phyloP scores from a whole-genome alignment of 2,888 invertebrate species.

The Petrolisthes manimaculis region DNA sequence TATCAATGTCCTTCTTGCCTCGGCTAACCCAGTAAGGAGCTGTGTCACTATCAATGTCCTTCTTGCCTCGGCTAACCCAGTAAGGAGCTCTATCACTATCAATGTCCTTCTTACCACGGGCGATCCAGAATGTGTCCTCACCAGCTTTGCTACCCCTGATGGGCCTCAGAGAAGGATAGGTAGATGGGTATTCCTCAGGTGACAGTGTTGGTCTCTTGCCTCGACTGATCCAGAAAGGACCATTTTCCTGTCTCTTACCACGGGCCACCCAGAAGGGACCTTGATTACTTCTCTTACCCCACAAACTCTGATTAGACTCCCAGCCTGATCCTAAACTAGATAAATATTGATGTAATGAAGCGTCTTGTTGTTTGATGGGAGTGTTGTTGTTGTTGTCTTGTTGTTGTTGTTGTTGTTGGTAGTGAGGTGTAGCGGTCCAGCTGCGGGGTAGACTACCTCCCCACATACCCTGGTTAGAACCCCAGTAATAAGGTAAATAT shows the following conservation, averaged over 20 bases:
- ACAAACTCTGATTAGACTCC: conserved; percentile 46
- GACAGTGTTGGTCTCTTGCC: conserved; percentile 26
- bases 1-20: conserved; percentile 24
- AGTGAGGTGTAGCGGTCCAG: not conserved
- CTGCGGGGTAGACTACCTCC: not conserved
- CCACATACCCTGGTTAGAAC: conserved; percentile 42
- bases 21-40: conserved; percentile 37
- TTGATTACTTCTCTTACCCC: conserved; percentile 41
- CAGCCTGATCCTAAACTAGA: conserved; percentile 14
- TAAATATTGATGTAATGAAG: not conserved
- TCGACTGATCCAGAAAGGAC: conserved; percentile 49
- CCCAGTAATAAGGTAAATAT: conserved; percentile 45
- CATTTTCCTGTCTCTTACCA: conserved; percentile 35
- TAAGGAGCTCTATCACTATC: not conserved
- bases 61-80: conserved; percentile 30
- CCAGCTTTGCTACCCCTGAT: conserved; percentile 26
- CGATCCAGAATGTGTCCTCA: conserved; percentile 40
- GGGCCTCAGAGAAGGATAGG: conserved; percentile 7
- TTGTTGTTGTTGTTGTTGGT: too few species aligned
- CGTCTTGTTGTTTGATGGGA: not conserved
- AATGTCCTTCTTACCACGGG: conserved; percentile 31
- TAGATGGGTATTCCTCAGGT: not conserved
- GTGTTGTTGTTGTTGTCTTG: too few species aligned
- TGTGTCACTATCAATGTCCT: not conserved
- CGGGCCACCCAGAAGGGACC: conserved; percentile 48